Conservation (phyloP, 2,888 invertebrate genomes). For the Acrobasis suavella region DNA sequence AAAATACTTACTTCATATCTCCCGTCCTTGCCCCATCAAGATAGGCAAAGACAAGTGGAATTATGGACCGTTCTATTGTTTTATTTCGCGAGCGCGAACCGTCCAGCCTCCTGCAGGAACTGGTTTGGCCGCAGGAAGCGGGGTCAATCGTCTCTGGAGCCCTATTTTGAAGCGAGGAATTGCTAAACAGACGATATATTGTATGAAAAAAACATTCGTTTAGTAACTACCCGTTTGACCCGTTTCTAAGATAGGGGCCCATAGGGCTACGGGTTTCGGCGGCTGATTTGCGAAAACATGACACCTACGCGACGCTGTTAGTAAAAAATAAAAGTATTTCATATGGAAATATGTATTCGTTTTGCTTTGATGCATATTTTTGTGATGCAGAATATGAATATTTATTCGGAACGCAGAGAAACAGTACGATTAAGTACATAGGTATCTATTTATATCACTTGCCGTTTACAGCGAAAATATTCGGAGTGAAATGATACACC, state of each 20-base stretch:
- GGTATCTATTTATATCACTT: too few relatives aligned
- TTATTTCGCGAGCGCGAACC: slow-evolving; percentile 32
- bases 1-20: slow-evolving; percentile 1
- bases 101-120: slow-evolving; percentile 54
- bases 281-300: slow-evolving; percentile 66
- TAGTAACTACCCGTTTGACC: too few relatives aligned
- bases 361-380: too few relatives aligned
- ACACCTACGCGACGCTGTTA: slow-evolving; percentile 58
- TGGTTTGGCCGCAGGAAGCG: slow-evolving; percentile 70
- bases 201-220: too few relatives aligned
- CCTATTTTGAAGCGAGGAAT: too few relatives aligned
- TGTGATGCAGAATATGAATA: too few relatives aligned
- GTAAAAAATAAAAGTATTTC: slow-evolving; percentile 49
- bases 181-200: too few relatives aligned
- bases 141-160: slow-evolving; percentile 65
- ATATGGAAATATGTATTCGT: neutral
- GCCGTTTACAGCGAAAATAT: too few relatives aligned
- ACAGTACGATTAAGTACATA: too few relatives aligned
- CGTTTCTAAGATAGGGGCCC: too few relatives aligned
- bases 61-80: slow-evolving; percentile 40
- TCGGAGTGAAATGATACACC: too few relatives aligned
- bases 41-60: slow-evolving; percentile 33
- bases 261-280: slow-evolving; percentile 31
- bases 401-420: too few relatives aligned
- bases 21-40: slow-evolving; percentile 14